Base-by-base conservation (phyloP, 2,888 invertebrate genomes). In the Drosophila monieri region DNA sequence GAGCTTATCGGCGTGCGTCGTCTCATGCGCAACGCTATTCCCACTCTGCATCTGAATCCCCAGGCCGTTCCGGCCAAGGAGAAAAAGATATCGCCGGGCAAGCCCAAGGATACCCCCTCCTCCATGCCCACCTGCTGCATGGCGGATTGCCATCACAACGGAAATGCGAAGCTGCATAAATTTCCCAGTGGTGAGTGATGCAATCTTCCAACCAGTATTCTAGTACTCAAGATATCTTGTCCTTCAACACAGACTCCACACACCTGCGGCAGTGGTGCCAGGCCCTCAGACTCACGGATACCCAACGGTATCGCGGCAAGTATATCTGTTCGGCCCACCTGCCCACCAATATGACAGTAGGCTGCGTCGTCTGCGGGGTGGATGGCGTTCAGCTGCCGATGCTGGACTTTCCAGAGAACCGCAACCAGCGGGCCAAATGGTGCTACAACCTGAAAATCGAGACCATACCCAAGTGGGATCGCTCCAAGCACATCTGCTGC, bases 21-120 rank as follows among this genome's bases (percentile, higher is more conserved):
- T 9, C 84, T 90, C 1, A 81, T 89, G 77, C 78, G 76, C 1
- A 78, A 84, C 55, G 89, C 90, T 1, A 84, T 90, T 32, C 89
- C 90, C 3, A 90, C 89, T 0, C 53, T 83, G 0, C 70, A 90
- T 25, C 52, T 90, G 14, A 80, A 76, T n/a, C 76, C 85, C 1
- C 77, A 77, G 9, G 3, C 10, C 6, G 18, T 6, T 2, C 8
- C 12, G 1, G 21, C 27, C 21, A 39, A 64, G 12, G 8, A 18
- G 0, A 49, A 58, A 18, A 35, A 10, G 39, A 10, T 54, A 21
- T 6, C 12, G 15, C 47, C 27, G 0, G 27, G 25, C n/a, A 18
- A 39, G 39, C 39, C 39, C 3, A 18, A 21, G 39, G 39, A 47
- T n/a, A 32, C 62, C 6, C 51, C 37, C 0, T 15, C 44, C 2